Evolutionary conservation across 2,113 vertebrate species (phyloP), one percentile per base, ranked within the genome.

Genomic region (Oryzias woworae): DNA sequence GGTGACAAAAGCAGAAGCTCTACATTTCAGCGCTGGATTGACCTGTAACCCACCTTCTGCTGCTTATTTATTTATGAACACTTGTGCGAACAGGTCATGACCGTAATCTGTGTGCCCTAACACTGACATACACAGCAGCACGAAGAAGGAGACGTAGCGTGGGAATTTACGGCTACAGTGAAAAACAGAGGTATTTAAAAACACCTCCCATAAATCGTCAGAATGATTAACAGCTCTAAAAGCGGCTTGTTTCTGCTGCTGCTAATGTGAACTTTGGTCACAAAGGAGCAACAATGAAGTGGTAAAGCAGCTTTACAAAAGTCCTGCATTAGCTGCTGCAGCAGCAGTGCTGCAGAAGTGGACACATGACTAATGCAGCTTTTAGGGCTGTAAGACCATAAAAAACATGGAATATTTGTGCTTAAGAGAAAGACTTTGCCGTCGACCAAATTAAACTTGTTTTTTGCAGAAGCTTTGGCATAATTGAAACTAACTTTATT

Each of bases 191-290:
- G 28, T 13, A 31, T 42, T 57, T 16, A 45, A 48, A 22, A 45
- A 50, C 26, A 12, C 52, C 7, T 41, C 24, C 26, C 65, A 13
- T 14, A 15, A 41, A 53, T 41, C 0, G 1, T 23, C 14, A 62
- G 48, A 66, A 24, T 73, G 69, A 85, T 85, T 77, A 81, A 77
- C 77, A 53, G 54, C 51, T 56, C 8, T 42, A 20, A 64, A 76
- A 62, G 63, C 62, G 60, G 16, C 56, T 75, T 31, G 44, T 63
- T 75, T 66, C 42, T n/a, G 59, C 57, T 46, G 54, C 14, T 46
- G 54, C 13, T 71, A 26, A 14, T 28, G 22, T 83, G 77, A 78
- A 83, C 83, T 82, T 83, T 83, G 76, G 14, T 43, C 62, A 6
- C 16, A 31, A 1, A 16, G 68, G 73, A 76, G 56, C 26, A 65